Conservation (phyloP, 2,888 invertebrate genomes). For the Nasonia oneida region DNA sequence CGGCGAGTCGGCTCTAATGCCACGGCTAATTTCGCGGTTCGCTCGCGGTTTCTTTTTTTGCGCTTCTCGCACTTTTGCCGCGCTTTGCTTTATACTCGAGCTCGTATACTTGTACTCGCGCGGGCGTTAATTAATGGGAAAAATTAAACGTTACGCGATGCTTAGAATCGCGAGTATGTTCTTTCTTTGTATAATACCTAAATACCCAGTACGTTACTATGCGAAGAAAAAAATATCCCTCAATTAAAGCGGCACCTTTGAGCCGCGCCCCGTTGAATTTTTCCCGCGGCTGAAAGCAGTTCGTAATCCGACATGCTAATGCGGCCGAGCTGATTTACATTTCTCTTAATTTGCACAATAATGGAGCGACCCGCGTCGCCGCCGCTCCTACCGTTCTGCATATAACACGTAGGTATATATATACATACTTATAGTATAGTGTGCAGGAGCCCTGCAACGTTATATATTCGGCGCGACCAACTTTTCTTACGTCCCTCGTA, state of each 20-base stretch:
- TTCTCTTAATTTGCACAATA: conserved; percentile 72
- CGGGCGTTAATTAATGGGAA: too few species aligned
- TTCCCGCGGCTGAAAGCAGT: conserved; percentile 50
- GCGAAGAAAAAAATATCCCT: background rate
- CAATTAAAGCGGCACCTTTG: background rate
- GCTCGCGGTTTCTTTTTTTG: background rate
- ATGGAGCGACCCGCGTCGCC: conserved; percentile 55
- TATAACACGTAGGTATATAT: background rate
- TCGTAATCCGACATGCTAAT: conserved; percentile 70
- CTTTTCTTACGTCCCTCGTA: background rate
- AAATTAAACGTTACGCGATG: too few species aligned
- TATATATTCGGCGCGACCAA: background rate
- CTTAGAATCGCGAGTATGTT: too few species aligned
- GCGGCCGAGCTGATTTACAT: conserved; percentile 68
- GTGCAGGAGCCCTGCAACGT: background rate
- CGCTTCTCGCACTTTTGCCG: background rate
- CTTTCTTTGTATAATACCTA: background rate
- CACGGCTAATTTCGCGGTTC: background rate
- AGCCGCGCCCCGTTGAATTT: conserved; percentile 11
- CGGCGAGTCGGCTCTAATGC: background rate
- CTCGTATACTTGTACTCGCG: too few species aligned
- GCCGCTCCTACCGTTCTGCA: background rate
- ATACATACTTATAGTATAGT: background rate
- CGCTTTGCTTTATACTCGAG: too few species aligned
- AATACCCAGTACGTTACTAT: background rate